Percentiles rank a stretch among this genome's conserved stretches.
Conservation (phyloP, 2,888 invertebrate genomes). For the Dastarcus helophoroides region DNA sequence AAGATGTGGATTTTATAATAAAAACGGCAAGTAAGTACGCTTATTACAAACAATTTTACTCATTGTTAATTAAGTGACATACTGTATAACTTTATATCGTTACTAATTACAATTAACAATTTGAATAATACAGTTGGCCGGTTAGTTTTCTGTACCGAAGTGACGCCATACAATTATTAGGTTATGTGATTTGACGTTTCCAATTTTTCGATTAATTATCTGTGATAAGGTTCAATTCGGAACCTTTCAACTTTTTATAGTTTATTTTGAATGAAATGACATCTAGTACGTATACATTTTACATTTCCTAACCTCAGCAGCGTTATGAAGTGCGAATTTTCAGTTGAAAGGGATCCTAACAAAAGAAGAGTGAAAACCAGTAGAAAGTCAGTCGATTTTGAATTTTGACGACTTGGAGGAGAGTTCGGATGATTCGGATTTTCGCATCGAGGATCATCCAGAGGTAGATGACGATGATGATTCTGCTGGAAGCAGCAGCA, state of each 20-base stretch:
- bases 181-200: too few species aligned
- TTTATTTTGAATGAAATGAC: too few species aligned
- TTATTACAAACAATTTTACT: too few species aligned
- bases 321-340: too few species aligned
- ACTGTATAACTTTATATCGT: too few species aligned
- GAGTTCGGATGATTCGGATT: conserved; percentile 91
- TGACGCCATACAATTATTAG: too few species aligned
- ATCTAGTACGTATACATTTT: background rate
- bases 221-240: too few species aligned
- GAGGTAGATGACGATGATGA: conserved; percentile 70
- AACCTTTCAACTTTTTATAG: too few species aligned
- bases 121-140: background rate
- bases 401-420: conserved; percentile 82
- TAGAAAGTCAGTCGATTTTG: conserved; percentile 58
- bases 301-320: background rate
- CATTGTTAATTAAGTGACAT: too few species aligned
- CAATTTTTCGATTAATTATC: too few species aligned
- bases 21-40: conserved; percentile 35
- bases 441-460: conserved; percentile 76
- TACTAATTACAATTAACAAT: background rate
- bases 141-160: background rate
- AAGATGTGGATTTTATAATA: conserved; percentile 33
- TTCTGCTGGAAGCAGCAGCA: too few species aligned
- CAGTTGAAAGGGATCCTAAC: conserved; percentile 61
- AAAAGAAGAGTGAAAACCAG: conserved; percentile 74